Conservation (phyloP, 2,888 invertebrate genomes). For the Philaethria dido region DNA sequence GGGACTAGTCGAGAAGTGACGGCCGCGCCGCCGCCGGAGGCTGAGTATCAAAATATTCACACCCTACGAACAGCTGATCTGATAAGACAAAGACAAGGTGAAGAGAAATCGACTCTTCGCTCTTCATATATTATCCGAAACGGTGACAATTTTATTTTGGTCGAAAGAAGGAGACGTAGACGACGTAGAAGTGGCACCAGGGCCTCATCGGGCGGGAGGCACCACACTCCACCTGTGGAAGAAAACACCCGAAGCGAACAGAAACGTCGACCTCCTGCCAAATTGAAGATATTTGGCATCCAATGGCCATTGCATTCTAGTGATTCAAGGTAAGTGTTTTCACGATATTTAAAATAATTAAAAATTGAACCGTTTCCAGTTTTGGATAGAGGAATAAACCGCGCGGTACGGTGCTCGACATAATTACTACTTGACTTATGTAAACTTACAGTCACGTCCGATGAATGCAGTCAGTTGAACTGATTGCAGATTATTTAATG, state of each 20-base stretch:
- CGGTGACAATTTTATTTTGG: constrained; percentile 80
- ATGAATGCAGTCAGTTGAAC: constrained; percentile 44
- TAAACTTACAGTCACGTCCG: constrained; percentile 49
- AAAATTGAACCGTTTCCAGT: constrained; percentile 10
- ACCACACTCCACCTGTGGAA: constrained; percentile 77
- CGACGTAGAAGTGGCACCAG: constrained; percentile 77
- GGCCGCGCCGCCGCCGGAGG: constrained; percentile 68
- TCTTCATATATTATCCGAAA: constrained; percentile 80
- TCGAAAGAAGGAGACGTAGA: constrained; percentile 74
- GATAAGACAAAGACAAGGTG: constrained; percentile 78
- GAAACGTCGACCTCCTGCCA: constrained; percentile 77
- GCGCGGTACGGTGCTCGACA: constrained; percentile 53
- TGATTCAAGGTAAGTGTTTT: constrained; percentile 70
- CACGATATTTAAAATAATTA: constrained; percentile 1
- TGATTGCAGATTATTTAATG: constrained; percentile 30
- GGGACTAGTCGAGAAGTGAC: constrained; percentile 77
- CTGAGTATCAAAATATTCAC: constrained; percentile 80
- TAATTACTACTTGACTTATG: constrained; percentile 51
- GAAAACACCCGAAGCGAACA: constrained; percentile 72
- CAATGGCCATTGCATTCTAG: constrained; percentile 82
- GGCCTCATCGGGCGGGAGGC: constrained; percentile 74
- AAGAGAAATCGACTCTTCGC: constrained; percentile 78
- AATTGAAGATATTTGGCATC: constrained; percentile 79
- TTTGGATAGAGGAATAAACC: constrained; percentile 23
- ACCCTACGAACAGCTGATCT: constrained; percentile 80